Conservation (phyloP, 2,888 invertebrate genomes). For the Apamea anceps region DNA sequence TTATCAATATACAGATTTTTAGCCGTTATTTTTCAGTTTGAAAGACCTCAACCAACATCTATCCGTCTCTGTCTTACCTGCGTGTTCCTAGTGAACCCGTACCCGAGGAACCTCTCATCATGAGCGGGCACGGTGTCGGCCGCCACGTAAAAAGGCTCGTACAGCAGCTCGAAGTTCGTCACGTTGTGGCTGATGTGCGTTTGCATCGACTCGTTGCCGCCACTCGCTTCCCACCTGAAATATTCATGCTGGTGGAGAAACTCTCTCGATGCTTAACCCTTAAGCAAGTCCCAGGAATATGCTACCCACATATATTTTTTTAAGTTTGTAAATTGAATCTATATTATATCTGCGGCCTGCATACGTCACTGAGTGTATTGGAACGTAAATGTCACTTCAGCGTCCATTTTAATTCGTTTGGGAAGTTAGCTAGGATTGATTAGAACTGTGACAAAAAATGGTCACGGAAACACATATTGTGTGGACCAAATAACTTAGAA, state of each 20-base stretch:
- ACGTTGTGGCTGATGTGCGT: constrained; percentile 96
- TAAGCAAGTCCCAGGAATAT: background rate
- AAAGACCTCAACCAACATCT: background rate
- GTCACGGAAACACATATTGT: background rate
- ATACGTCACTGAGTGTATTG: background rate
- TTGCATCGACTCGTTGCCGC: constrained; percentile 90
- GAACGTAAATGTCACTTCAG: background rate
- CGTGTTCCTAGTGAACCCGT: constrained; percentile 97
- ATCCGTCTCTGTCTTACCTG: constrained; percentile 91
- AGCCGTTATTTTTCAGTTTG: background rate
- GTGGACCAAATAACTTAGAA: background rate
- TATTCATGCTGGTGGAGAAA: background rate
- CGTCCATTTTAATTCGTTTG: background rate
- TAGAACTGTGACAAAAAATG: background rate
- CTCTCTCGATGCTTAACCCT: background rate
- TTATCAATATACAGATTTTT: background rate
- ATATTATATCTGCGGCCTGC: background rate
- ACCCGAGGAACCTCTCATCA: constrained; percentile 97
- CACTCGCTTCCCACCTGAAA: constrained; percentile 91
- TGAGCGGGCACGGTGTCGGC: constrained; percentile 95
- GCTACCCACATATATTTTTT: background rate
- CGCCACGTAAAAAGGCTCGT: constrained; percentile 98
- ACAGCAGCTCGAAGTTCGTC: constrained; percentile 95
- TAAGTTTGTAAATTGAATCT: background rate
- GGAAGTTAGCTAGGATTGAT: background rate